Conservation (phyloP, 2,797 vertebrate genomes). For the Xiphorhynchus erythropygius region DNA sequence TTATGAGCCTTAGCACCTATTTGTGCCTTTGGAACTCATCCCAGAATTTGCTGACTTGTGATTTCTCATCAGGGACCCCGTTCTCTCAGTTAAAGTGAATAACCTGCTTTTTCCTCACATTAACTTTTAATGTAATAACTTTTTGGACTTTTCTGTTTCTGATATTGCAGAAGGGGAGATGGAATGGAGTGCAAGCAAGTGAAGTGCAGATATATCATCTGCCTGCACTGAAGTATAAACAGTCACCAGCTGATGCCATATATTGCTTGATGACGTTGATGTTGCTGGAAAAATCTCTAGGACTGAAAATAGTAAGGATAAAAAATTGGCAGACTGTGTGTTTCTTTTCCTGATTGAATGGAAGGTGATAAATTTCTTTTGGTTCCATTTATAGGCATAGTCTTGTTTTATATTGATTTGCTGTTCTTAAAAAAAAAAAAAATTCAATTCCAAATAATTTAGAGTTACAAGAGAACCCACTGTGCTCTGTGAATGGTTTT, state of each 20-base stretch:
- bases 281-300: background rate
- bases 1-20: background rate
- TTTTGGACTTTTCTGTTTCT: background rate
- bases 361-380: background rate
- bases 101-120: background rate
- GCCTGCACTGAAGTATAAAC: background rate
- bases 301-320: background rate
- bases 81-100: background rate
- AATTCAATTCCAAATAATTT: background rate
- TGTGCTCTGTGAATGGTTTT: background rate
- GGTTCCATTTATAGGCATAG: background rate
- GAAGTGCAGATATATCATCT: background rate
- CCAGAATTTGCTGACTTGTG: conserved; percentile 11
- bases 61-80: background rate
- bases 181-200: background rate
- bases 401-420: conserved; percentile 20
- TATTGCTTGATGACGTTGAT: background rate
- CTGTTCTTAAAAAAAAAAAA: background rate
- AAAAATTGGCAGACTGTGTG: background rate
- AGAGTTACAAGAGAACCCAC: background rate
- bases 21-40: conserved; percentile 32
- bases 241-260: background rate
- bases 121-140: conserved; percentile 4
- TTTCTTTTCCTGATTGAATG: conserved; percentile 3
- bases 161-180: background rate